Evolutionary conservation across 2,113 vertebrate genomes (phyloP), one percentile per base, ranked within the genome.

Genomic region (Pampusana beccarii): DNA sequence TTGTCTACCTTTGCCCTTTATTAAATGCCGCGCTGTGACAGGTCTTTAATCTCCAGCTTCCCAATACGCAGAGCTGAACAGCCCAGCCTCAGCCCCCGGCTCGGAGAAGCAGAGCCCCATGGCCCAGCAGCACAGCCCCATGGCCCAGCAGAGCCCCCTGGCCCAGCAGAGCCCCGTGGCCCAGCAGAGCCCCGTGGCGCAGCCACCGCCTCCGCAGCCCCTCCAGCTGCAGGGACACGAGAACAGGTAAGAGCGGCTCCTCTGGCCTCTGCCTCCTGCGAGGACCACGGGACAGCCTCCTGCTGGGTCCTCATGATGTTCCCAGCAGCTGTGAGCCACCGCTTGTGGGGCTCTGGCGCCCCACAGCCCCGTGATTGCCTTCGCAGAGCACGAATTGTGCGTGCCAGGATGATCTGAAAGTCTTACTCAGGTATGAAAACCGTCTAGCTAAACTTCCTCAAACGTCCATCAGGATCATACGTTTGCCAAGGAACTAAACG

Each of bases 81-180:
- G 99, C 88, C 99, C 99, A 9, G 98, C 99, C 7, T 99, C 99
- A 0, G 99, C 98, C 2, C 98, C 99, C 90, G 98, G 98, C 97
- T 99, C 99, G 0, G 99, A 99, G 98, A 99, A 99, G 97, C 99
- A 99, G 97, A 99, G 99, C 97, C 99, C 99, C 56, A 89, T 99
- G 98, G 98, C 99, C 42, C 99, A 99, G 93, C 99, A 98, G 96
- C 98, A 98, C 97, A 99, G 98, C 89, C 98, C 98, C 12, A 85
- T 98, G 96, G 95, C 96, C 83, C 98, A 98, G 86, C 98, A 98
- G 91, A 99, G 98, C 26, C 98, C 98, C 11, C 97, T 98, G 96
- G 95, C 95, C 0, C 98, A 98, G 86, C 98, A 98, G 88, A 98
- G 97, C 92, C 98, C 98, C 0, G 97, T 98, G 2, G 92, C 98